Base-by-base conservation (phyloP, 2,888 invertebrate genomes). In the Agrochola macilenta region DNA sequence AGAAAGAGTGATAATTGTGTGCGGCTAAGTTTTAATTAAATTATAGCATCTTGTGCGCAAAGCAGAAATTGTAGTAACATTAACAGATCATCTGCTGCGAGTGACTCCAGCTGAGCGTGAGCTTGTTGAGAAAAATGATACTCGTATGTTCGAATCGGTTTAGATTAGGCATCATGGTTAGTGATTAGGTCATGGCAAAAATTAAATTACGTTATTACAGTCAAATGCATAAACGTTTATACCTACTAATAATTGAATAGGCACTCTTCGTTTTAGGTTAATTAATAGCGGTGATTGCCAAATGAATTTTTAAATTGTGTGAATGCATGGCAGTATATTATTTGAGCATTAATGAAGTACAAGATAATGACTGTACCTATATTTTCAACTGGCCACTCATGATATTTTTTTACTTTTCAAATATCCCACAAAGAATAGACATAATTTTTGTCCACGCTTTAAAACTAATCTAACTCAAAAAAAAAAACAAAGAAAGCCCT, bases 21-120 rank as follows among this genome's bases (percentile, higher is more conserved):
- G 87, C 2, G 12, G 30, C 26, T 23, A 57, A 23, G 74, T 81
- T 91, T 91, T 90, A 90, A 91, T 91, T 91, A 89, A 91, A 92
- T 89, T 88, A 89, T 87, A 86, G 83, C 81, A 81, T 86, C 87
- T 89, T 88, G 87, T 89, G 81, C 85, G 86, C 82, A 84, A 85
- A 87, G 83, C 82, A 83, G 81, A 85, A 85, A 85, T 82, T 82
- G 83, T 85, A 88, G 85, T 83, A 83, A 76, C 87, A 83, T 79
- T 84, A 84, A 82, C 88, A 85, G 90, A 89, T 90, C 87, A 91
- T 90, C 88, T 90, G 88, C 73, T 87, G 70, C 73, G 76, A 84
- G 82, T 84, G 80, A 85, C 72, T 84, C 49, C 43, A 65, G 60
- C 58, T 20, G 69, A 72, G 70, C 58, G 78, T 17, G 63, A 58